Percentiles rank a stretch among this genome's conserved stretches.
Conservation (phyloP, 2,888 invertebrate genomes). For the Dorcus hopei region DNA sequence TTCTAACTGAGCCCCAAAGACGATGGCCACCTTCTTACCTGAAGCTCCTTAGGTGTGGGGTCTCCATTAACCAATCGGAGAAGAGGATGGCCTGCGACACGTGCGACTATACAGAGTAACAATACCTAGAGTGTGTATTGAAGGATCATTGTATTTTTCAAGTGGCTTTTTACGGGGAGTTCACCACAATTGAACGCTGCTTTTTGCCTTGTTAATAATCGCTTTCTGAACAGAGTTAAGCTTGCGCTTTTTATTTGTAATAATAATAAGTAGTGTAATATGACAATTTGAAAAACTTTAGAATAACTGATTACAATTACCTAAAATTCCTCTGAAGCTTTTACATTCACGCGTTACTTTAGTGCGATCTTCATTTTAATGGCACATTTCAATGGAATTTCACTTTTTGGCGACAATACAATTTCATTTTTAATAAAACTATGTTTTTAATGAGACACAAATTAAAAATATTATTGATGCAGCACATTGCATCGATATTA, state of each 20-base stretch:
- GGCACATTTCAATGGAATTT: too few relatives aligned
- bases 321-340: too few relatives aligned
- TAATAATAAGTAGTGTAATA: too few relatives aligned
- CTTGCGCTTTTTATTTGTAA: background rate
- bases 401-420: too few relatives aligned
- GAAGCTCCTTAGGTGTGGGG: constrained; percentile 28
- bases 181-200: constrained; percentile 27
- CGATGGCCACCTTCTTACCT: constrained; percentile 29
- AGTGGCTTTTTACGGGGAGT: constrained; percentile 35
- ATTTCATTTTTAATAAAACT: too few relatives aligned
- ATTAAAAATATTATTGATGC: too few relatives aligned
- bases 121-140: constrained; percentile 17
- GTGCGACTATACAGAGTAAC: constrained; percentile 14
- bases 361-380: too few relatives aligned
- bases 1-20: constrained; percentile 26
- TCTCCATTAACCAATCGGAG: constrained; percentile 29
- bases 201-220: constrained; percentile 13
- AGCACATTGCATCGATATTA: too few relatives aligned
- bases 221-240: background rate
- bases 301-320: too few relatives aligned
- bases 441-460: too few relatives aligned
- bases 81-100: constrained; percentile 22
- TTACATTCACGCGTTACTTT: too few relatives aligned
- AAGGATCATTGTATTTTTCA: constrained; percentile 31
- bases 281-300: too few relatives aligned